Evolutionary conservation across 37 sponge, comb jelly and placozoan species (phyloP), one percentile per base, ranked within the genome.

Genomic region (Mnemiopsis leidyi): DNA sequence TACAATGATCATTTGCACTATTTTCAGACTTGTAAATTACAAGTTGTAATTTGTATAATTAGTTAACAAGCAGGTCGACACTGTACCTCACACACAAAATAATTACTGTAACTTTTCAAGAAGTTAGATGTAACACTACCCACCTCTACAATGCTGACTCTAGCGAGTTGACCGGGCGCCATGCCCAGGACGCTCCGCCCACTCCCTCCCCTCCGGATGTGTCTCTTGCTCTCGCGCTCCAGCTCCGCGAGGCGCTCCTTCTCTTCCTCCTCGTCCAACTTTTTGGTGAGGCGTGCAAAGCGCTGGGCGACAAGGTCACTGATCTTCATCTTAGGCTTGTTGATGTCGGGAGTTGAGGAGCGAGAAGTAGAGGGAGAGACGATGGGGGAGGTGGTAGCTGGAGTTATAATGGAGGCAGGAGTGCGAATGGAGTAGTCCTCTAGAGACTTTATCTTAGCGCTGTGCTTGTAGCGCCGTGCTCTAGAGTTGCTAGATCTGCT

Each of bases 261-360:
- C 82, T 79, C 82, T 38, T 79, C 82, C 82, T 79, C 82, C 32
- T 20, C 82, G 38, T 79, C 82, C 82, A 79, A 21, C 82, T 79
- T 79, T 38, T 79, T 79, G 26, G 82, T 79, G 35, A 79, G 82
- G 3, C 82, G 82, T 5, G 82, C 82, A 29, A 79, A 79, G 35
- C 82, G 32, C 82, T 79, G 82, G 23, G 32, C 35, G 23, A 79
- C 82, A 36, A 79, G 82, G 82, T 79, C 82, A 79, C 82, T 79
- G 82, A 79, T 79, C 36, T 36, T 38, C 35, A 79, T 35, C 82
- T 79, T 79, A 23, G 82, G 82, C 37, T 79, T 79, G 82, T 79
- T 38, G 1, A 38, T 36, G 21, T 36, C 35, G 82, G 82, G 35
- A 38, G 28, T 36, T 7, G 37, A 38, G 37, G 82, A 79, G 34